Conservation (phyloP, 2,113 vertebrate species). For the Sinocyclocheilus anophthalmus region DNA sequence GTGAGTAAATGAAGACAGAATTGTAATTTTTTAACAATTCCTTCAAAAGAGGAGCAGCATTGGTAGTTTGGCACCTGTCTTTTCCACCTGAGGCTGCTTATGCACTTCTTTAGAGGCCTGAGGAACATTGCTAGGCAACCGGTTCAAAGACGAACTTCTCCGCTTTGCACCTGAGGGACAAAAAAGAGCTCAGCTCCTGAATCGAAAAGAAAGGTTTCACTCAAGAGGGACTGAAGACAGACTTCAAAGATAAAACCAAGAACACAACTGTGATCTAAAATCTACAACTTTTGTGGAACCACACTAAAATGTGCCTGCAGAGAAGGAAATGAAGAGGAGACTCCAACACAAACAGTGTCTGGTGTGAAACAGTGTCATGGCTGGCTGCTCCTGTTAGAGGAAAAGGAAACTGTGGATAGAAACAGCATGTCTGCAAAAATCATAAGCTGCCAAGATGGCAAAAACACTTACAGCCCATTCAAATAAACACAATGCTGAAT, state of each 20-base stretch:
- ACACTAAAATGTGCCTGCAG: neutral
- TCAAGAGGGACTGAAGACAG: conserved; percentile 1
- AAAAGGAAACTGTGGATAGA: conserved; percentile 58
- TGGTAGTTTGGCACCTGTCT: conserved; percentile 79
- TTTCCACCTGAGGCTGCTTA: conserved; percentile 81
- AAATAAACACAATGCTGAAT: conserved; percentile 13
- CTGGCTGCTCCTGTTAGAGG: conserved; percentile 24
- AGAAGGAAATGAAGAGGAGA: conserved; percentile 37
- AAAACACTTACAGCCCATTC: conserved; percentile 1
- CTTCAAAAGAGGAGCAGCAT: conserved; percentile 2
- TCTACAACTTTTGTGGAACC: neutral
- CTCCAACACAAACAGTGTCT: conserved; percentile 43
- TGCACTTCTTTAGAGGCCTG: conserved; percentile 79
- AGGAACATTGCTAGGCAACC: conserved; percentile 83
- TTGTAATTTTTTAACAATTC: neutral
- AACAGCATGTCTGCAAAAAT: conserved; percentile 25
- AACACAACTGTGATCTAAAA: neutral
- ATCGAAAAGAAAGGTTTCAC: conserved; percentile 39
- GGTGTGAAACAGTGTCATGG: conserved; percentile 44
- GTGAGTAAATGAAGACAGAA: neutral
- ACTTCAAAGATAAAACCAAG: conserved; percentile 11
- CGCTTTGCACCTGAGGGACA: conserved; percentile 82
- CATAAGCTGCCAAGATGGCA: conserved; percentile 6
- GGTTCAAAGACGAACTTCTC: conserved; percentile 88
- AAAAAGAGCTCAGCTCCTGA: conserved; percentile 67